Evolutionary conservation across 2,797 vertebrate genomes (phyloP), one percentile per base, ranked within the genome.

Genomic region (Pachyuromys duprasi): DNA sequence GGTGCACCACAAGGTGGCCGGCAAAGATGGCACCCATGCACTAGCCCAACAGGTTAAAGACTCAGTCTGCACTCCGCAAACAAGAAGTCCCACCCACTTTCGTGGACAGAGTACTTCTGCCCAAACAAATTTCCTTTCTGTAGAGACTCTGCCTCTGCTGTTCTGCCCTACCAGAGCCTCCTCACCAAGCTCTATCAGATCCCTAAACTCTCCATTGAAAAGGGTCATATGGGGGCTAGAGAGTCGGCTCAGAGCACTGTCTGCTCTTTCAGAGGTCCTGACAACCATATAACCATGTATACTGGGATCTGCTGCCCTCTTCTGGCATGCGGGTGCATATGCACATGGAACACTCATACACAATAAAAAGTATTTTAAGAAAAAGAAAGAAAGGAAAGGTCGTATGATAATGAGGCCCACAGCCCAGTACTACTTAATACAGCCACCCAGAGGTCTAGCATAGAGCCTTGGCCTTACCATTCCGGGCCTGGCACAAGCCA

Each of bases 1-100:
- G 98, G 96, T 99, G 99, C 82, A 99, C 99, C n/a, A 99, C 98
- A 87, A 99, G 98, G 98, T 99, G 99, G 94, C 98, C 99, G 24
- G 98, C 97, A 96, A 99, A 99, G 97, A 99, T 99, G 78, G 99
- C 97, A 18, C 99, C 99, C 0, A 99, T 99, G 97, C 99, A 99
- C 99, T 99, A 98, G 97, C 89, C 97, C 69, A 81, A 94, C 45
- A 93, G 70, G 97, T 98, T 98, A 99, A 99, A 98, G 98, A 97
- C 53, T 96, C 76, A 96, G 95, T 95, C 42, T 70, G 26, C 33
- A 84, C 36, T 86, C 31, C 90, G 78, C 63, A 36, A 31, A 74
- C 26, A 83, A 70, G 80, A 74, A 88, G 74, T 28, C 93, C 89
- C 15, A 13, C 83, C 90, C 36, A 24, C 39, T 84, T 89, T 39